Conservation (phyloP, 2,113 vertebrate species). For the Proteles cristata region DNA sequence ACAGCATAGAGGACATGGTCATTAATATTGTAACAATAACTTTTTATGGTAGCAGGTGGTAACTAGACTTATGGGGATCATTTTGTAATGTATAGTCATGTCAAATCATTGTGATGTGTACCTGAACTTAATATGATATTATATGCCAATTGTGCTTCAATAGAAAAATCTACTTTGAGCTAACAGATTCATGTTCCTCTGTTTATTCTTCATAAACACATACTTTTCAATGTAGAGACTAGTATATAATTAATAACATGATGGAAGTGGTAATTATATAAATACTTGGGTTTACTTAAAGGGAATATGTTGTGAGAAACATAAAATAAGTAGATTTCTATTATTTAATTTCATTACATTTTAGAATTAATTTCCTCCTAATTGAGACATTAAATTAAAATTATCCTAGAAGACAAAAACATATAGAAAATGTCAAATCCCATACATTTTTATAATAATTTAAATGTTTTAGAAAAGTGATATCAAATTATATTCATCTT, state of each 20-base stretch:
- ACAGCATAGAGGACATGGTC: too few species aligned
- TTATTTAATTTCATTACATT: not conserved
- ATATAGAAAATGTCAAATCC: not conserved
- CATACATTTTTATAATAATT: not conserved
- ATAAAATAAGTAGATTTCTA: not conserved
- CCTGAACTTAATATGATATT: too few species aligned
- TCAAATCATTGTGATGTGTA: too few species aligned
- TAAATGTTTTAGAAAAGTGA: not conserved
- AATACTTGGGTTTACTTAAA: not conserved
- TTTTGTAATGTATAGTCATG: too few species aligned
- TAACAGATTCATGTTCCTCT: not conserved
- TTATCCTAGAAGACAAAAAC: slow-evolving; percentile 8
- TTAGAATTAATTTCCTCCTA: not conserved
- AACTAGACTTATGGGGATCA: too few species aligned
- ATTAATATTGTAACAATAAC: too few species aligned
- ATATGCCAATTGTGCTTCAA: too few species aligned
- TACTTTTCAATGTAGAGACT: not conserved
- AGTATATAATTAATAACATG: not conserved
- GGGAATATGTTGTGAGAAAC: not conserved
- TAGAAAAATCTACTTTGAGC: too few species aligned
- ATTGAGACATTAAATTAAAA: not conserved
- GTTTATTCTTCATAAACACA: not conserved
- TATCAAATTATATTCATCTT: not conserved
- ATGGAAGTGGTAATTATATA: not conserved
- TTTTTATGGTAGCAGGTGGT: too few species aligned